Percentiles rank a stretch among this genome's conserved stretches.
These are phyloP conservation scores for Phalacrocorax carbo DNA, from an alignment of 2,113 vertebrate genomes.

Conservation along the genomic window DNA sequence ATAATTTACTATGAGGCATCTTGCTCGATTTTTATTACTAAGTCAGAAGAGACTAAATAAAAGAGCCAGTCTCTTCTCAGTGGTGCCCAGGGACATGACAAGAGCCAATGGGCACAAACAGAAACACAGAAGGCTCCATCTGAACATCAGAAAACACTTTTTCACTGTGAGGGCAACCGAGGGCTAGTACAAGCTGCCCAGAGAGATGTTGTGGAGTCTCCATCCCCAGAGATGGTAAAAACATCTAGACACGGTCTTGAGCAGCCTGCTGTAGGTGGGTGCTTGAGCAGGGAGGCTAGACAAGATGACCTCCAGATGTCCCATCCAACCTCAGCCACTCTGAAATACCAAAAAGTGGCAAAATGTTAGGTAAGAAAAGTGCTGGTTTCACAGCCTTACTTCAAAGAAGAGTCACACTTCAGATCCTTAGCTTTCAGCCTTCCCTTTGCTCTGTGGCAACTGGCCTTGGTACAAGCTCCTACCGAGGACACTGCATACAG, in stretches of 20 bases:
- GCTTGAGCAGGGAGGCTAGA: neutral
- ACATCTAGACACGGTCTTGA: neutral
- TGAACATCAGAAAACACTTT: neutral
- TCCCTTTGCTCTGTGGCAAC: neutral
- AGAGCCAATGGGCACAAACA: neutral
- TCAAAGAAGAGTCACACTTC: neutral
- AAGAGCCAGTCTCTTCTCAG: neutral
- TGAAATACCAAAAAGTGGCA: neutral
- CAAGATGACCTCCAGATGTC: neutral
- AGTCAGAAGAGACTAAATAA: neutral
- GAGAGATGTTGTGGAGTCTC: neutral
- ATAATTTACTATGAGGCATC: neutral
- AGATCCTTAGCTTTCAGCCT: neutral
- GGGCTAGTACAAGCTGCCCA: neutral
- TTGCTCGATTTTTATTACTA: neutral
- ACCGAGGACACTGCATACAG: neutral
- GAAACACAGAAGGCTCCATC: neutral
- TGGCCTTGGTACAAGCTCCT: neutral
- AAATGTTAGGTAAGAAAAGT: neutral
- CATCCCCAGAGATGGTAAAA: neutral
- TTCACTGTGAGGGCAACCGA: neutral
- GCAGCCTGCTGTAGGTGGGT: neutral
- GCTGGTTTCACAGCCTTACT: neutral
- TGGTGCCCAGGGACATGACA: neutral
- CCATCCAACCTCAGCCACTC: neutral